A percentile compares a stretch with the other conserved stretches of the same genome.
Evolutionary conservation across 2,113 vertebrate species (phyloP).

Genomic region (Sisor rabdophorus): DNA sequence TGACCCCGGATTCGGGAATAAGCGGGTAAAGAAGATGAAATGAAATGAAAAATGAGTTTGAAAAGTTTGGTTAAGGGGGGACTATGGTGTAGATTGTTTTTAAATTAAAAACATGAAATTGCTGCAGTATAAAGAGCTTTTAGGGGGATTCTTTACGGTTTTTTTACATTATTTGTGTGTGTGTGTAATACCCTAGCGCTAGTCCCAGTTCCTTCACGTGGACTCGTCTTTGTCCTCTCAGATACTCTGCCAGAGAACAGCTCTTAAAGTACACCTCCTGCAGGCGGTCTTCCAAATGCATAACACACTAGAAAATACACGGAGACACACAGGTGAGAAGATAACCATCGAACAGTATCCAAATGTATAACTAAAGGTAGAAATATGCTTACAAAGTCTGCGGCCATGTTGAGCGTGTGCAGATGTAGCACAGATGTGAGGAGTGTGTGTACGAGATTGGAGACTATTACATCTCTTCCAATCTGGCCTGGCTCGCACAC

Average conservation of each 20-base stretch:
- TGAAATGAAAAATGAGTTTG: no score
- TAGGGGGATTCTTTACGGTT: no score
- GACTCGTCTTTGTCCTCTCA: constrained; percentile 79
- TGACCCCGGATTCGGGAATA: no score
- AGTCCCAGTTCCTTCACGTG: constrained; percentile 80
- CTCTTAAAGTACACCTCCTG: constrained; percentile 88
- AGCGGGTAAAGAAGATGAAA: no score
- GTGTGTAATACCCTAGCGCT: constrained; percentile 75
- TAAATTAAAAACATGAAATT: no score
- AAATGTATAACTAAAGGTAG: not conserved
- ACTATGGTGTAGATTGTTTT: no score
- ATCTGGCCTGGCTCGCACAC: constrained; percentile 69
- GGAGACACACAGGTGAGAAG: not conserved
- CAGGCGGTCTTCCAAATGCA: constrained; percentile 83
- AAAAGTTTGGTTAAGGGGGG: no score
- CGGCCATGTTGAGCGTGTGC: constrained; percentile 75
- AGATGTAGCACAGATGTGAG: constrained; percentile 81
- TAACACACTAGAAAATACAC: constrained; percentile 61
- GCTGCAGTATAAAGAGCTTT: not conserved
- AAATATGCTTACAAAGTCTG: constrained; percentile 75
- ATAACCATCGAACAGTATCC: not conserved
- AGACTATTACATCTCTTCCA: constrained; percentile 81
- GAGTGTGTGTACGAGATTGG: constrained; percentile 76
- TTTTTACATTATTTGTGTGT: not conserved
- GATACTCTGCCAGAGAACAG: constrained; percentile 84